Evolutionary conservation across 2,113 vertebrate genomes (phyloP).

Genomic region (Muscicapa adusta): DNA sequence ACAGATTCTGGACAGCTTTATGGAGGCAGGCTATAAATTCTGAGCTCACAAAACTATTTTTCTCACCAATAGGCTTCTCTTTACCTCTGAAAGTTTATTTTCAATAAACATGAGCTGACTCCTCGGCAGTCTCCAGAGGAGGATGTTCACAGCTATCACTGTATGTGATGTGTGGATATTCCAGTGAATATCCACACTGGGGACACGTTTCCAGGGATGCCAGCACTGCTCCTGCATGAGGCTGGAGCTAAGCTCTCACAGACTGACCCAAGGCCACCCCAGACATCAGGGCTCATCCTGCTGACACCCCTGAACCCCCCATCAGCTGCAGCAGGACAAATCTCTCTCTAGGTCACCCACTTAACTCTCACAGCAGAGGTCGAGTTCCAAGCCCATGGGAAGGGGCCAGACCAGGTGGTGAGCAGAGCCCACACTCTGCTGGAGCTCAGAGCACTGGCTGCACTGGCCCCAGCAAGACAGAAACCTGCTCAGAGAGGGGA

Average conservation of each 20-base stretch:
- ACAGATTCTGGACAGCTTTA: constrained; percentile 51
- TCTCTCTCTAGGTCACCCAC: background rate
- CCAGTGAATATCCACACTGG: background rate
- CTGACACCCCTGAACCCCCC: too few species aligned
- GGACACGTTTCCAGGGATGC: background rate
- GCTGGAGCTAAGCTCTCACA: background rate
- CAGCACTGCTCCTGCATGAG: background rate
- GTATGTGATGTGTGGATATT: rapidly evolving
- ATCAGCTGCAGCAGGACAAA: background rate
- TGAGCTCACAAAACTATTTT: constrained; percentile 16
- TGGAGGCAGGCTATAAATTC: constrained; percentile 41
- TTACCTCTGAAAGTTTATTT: constrained; percentile 35
- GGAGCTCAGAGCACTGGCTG: background rate
- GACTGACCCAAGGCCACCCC: rapidly evolving
- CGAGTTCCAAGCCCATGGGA: rapidly evolving
- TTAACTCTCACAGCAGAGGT: background rate
- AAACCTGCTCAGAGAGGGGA: background rate
- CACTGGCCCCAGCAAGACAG: background rate
- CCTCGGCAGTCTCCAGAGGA: background rate
- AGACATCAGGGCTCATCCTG: background rate
- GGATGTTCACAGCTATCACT: background rate
- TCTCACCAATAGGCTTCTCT: constrained; percentile 29
- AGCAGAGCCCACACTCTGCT: rapidly evolving
- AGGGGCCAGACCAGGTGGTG: rapidly evolving
- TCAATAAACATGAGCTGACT: background rate